Percentiles rank a stretch among this genome's conserved stretches.
phyloP scores from a whole-genome alignment of 2,888 invertebrate genomes.

The Troglohyphantes excavatus region DNA sequence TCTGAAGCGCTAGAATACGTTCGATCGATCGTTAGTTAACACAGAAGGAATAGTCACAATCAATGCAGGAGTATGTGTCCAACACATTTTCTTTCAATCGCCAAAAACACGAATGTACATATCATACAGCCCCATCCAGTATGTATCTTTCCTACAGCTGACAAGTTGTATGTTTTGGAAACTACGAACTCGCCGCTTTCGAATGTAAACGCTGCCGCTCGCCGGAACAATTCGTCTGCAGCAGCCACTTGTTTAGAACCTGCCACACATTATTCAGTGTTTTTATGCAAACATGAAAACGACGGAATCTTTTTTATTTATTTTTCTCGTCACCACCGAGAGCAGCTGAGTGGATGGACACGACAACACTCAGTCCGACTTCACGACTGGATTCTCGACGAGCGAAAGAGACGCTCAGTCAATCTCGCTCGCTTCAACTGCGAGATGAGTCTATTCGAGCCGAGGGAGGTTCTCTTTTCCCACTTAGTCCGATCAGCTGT shows the following conservation, averaged over 20 bases:
- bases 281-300: slow-evolving; percentile 3
- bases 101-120: slow-evolving; percentile 6
- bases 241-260: neutral
- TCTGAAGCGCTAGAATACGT: slow-evolving; percentile 52
- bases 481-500: slow-evolving; percentile 27
- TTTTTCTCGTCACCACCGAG: neutral
- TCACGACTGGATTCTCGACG: slow-evolving; percentile 31
- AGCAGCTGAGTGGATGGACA: neutral
- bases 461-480: slow-evolving; percentile 47
- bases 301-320: neutral
- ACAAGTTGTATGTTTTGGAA: slow-evolving; percentile 50
- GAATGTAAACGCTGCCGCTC: neutral
- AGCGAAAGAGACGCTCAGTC: slow-evolving; percentile 65
- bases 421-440: slow-evolving; percentile 62
- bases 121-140: neutral
- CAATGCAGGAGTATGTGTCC: slow-evolving; percentile 32
- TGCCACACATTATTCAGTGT: neutral
- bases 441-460: slow-evolving; percentile 60
- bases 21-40: slow-evolving; percentile 58
- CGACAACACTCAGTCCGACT: slow-evolving; percentile 15
- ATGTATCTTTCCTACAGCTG: slow-evolving; percentile 54
- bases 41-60: slow-evolving; percentile 19
- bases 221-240: neutral
- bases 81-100: slow-evolving; percentile 17
- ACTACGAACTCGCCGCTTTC: slow-evolving; percentile 44